Percentiles rank a stretch among this genome's conserved stretches.
Evolutionary conservation across 2,888 invertebrate species (phyloP).

Genomic region (Lasioglossum marginatum): DNA sequence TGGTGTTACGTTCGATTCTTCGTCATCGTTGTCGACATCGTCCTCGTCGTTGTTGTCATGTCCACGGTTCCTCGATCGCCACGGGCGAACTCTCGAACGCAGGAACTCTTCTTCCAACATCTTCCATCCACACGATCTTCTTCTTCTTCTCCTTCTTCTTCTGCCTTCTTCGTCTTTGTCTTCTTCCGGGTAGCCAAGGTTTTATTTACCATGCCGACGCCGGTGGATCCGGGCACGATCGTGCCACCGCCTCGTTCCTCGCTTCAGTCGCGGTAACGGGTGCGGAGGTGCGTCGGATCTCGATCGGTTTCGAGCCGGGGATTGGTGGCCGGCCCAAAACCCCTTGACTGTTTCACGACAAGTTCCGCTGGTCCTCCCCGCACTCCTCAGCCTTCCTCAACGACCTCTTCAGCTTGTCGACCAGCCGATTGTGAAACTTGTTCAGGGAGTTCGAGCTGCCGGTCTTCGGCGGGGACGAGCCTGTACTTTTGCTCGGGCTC

Average conservation of each 20-base stretch:
- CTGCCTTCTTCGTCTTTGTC: neutral
- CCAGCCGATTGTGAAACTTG: constrained; percentile 92
- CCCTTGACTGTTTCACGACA: constrained; percentile 82
- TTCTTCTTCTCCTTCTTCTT: neutral
- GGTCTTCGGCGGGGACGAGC: constrained; percentile 87
- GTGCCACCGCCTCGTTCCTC: constrained; percentile 69
- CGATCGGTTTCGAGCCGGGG: constrained; percentile 82
- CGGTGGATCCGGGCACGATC: constrained; percentile 80
- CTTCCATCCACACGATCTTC: neutral
- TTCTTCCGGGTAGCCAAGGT: constrained; percentile 8
- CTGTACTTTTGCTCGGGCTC: constrained; percentile 89
- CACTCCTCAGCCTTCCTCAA: constrained; percentile 87
- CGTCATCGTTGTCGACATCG: neutral
- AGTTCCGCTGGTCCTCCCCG: constrained; percentile 84
- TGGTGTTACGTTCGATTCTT: neutral
- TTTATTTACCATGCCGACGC: constrained; percentile 74
- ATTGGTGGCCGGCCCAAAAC: constrained; percentile 82
- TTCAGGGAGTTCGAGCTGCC: constrained; percentile 88
- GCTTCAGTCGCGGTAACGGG: constrained; percentile 64
- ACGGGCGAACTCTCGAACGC: constrained; percentile 18
- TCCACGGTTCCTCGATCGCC: constrained; percentile 4
- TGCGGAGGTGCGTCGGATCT: constrained; percentile 83
- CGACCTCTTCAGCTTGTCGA: constrained; percentile 91
- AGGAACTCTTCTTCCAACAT: neutral
- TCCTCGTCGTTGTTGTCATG: neutral